A percentile compares a stretch with the other conserved stretches of the same genome.
Evolutionary conservation across 64 coral and sea anemone genomes (phyloP).

Genomic region (Actinia equina): DNA sequence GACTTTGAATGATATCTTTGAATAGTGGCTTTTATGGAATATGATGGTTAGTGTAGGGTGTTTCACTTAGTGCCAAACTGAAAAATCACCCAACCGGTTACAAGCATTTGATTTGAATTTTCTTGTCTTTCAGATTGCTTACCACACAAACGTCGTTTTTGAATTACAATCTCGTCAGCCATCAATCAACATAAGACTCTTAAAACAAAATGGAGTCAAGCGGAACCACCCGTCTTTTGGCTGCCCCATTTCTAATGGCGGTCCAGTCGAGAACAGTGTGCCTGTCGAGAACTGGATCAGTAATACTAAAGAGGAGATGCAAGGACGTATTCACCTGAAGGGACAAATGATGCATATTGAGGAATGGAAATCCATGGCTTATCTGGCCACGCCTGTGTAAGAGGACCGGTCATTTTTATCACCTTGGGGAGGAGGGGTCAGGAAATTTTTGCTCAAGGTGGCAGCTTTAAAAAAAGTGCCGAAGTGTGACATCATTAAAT

Average conservation of each 20-base stretch:
- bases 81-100: too few species aligned
- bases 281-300: neutral
- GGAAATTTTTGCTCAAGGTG: too few species aligned
- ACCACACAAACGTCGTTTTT: constrained; percentile 63
- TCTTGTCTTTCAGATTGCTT: constrained; percentile 15
- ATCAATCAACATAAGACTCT: neutral
- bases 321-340: constrained; percentile 65
- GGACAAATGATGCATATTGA: constrained; percentile 89
- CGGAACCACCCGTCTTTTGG: neutral
- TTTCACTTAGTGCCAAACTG: too few species aligned
- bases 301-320: neutral
- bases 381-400: constrained; percentile 88
- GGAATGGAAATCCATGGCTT: constrained; percentile 81
- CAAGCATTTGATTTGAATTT: too few species aligned
- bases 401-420: neutral
- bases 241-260: constrained; percentile 6
- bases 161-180: constrained; percentile 45
- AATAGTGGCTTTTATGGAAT: too few species aligned
- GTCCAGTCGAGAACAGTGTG: neutral
- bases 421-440: too few species aligned
- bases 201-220: neutral
- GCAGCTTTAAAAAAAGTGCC: too few species aligned
- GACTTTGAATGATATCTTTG: too few species aligned
- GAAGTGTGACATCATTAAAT: too few species aligned
- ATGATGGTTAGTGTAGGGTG: too few species aligned